Conservation (phyloP, 1,140 invertebrate genomes). For the Artemia franciscana region DNA sequence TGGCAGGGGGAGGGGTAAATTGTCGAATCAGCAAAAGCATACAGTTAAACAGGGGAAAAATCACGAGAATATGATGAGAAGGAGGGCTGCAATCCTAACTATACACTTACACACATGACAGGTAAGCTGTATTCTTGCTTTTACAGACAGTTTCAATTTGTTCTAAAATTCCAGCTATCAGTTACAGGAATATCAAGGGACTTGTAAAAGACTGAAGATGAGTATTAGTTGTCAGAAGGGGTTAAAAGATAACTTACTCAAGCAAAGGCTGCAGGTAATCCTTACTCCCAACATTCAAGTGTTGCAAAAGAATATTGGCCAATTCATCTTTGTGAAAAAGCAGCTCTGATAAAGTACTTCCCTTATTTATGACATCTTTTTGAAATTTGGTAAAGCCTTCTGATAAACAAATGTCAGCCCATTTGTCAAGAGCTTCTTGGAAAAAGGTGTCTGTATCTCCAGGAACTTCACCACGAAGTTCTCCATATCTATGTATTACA, state of each 20-base stretch:
- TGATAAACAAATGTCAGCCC: constrained; percentile 59
- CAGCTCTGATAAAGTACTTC: constrained; percentile 52
- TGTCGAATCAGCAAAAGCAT: too few relatives aligned
- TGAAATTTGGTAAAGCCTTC: constrained; percentile 50
- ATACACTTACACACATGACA: too few relatives aligned
- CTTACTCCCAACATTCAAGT: constrained; percentile 38
- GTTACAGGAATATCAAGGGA: too few relatives aligned
- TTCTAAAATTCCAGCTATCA: too few relatives aligned
- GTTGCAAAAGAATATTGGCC: constrained; percentile 38
- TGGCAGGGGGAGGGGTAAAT: too few relatives aligned
- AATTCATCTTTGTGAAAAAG: constrained; percentile 51
- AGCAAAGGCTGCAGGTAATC: constrained; percentile 51
- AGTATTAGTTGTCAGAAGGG: constrained; percentile 3
- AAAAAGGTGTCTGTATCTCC: constrained; percentile 50
- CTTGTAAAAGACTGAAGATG: too few relatives aligned
- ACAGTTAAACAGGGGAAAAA: too few relatives aligned
- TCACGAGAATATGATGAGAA: too few relatives aligned
- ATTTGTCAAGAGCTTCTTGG: constrained; percentile 54
- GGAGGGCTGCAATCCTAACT: too few relatives aligned
- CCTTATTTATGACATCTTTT: constrained; percentile 34
- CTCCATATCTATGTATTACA: constrained; percentile 49
- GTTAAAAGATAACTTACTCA: constrained; percentile 35
- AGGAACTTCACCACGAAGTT: constrained; percentile 29
- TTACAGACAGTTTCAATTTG: too few relatives aligned
- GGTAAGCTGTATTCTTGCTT: too few relatives aligned